Conservation (phyloP, 2,888 invertebrate species). For the Arenicola marina region DNA sequence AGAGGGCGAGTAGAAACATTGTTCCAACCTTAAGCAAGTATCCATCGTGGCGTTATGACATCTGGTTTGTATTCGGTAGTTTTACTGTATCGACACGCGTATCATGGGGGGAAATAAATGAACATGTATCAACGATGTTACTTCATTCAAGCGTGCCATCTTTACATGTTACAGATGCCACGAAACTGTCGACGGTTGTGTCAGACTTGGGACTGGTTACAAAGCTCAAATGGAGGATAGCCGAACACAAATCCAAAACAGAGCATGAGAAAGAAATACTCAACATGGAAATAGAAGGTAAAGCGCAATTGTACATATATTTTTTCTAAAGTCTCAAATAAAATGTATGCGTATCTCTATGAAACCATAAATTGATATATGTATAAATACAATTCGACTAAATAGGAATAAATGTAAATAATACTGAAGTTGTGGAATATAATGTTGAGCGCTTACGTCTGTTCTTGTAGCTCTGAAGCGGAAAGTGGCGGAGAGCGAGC, state of each 20-base stretch:
- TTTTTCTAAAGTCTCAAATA: background rate
- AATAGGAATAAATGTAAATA: too few relatives aligned
- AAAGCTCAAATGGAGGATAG: background rate
- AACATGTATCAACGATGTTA: too few relatives aligned
- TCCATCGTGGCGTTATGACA: too few relatives aligned
- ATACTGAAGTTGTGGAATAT: background rate
- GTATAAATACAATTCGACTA: too few relatives aligned
- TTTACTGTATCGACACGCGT: too few relatives aligned
- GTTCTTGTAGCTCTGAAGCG: background rate
- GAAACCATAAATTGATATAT: too few relatives aligned
- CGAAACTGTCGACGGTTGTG: background rate
- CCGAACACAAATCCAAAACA: background rate
- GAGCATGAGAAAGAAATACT: background rate
- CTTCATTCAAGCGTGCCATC: too few relatives aligned
- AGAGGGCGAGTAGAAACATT: too few relatives aligned
- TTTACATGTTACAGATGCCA: background rate
- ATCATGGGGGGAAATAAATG: too few relatives aligned
- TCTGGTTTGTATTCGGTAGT: too few relatives aligned
- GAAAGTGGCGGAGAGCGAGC: slow-evolving; percentile 4
- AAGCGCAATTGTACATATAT: background rate
- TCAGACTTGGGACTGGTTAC: background rate
- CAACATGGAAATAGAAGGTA: slow-evolving; percentile 2
- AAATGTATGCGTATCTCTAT: too few relatives aligned
- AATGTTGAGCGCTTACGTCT: background rate
- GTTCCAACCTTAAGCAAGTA: too few relatives aligned